phyloP scores from a whole-genome alignment of 2,888 invertebrate genomes.

The Lycocerus yunnanus region DNA sequence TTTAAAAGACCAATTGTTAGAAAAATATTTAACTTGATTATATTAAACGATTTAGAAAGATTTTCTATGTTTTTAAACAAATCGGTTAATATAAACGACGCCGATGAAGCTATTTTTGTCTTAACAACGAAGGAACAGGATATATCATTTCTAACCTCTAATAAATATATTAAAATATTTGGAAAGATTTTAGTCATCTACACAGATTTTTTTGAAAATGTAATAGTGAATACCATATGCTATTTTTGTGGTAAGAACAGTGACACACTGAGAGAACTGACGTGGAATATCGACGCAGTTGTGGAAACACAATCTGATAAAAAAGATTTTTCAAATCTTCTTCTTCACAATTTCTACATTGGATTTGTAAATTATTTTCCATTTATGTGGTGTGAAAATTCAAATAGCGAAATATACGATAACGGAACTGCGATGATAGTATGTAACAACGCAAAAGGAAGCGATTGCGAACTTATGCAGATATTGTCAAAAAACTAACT shows the following conservation, averaged over 20 bases:
- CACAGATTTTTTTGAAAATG: background rate
- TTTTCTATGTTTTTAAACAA: conserved; percentile 4
- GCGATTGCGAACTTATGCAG: conserved; percentile 1
- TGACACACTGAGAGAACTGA: background rate
- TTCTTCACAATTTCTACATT: conserved; percentile 6
- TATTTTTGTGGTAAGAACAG: conserved; percentile 11
- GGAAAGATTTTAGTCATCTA: conserved; percentile 10
- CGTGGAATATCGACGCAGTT: background rate
- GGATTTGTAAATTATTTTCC: conserved; percentile 15
- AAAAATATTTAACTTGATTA: conserved; percentile 6
- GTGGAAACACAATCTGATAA: background rate
- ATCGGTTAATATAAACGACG: conserved; percentile 4
- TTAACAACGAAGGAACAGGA: background rate
- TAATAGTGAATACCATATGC: background rate
- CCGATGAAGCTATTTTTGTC: conserved; percentile 13
- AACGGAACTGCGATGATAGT: background rate
- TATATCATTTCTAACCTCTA: background rate
- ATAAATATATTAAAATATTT: background rate
- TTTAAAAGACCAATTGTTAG: conserved; percentile 7
- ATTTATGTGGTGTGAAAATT: conserved; percentile 6
- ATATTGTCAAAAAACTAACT: conserved; percentile 9
- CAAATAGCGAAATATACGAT: background rate
- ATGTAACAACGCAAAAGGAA: background rate
- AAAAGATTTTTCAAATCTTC: conserved; percentile 9
- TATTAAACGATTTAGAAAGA: conserved; percentile 1